These are phyloP conservation scores for Fratercula arctica DNA, from an alignment of 2,797 vertebrate genomes.

Conservation along the genomic window DNA sequence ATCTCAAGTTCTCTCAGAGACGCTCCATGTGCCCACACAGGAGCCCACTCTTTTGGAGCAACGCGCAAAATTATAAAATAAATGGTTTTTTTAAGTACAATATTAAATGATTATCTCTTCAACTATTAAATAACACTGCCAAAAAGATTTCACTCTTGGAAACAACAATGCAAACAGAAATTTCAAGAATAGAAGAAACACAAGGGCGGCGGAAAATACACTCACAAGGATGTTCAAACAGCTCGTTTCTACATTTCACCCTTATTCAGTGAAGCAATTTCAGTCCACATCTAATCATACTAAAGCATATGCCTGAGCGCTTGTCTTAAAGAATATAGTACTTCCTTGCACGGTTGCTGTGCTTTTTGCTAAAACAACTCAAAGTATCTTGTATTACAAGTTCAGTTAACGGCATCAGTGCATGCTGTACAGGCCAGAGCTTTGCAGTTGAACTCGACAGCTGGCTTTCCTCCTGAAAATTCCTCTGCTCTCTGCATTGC, in stretches of 20 bases:
- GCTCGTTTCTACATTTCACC: neutral
- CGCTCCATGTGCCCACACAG: fast-evolving
- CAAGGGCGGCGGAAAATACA: neutral
- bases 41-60: neutral
- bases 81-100: neutral
- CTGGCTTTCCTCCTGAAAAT: neutral
- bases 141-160: neutral
- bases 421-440: neutral
- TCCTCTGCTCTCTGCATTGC: neutral
- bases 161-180: neutral
- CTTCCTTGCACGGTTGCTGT: neutral
- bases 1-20: neutral
- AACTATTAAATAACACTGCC: neutral
- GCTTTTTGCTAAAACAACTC: neutral
- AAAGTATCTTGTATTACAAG: neutral
- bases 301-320: neutral
- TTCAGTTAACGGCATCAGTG: neutral
- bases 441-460: neutral
- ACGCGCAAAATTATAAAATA: fast-evolving
- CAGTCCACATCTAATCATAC: neutral
- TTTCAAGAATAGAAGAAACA: neutral
- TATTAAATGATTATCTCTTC: neutral
- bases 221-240: neutral
- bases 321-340: neutral
- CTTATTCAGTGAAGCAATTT: neutral